phyloP scores from a whole-genome alignment of 2,113 vertebrate genomes.

The Actinemys pallida region DNA sequence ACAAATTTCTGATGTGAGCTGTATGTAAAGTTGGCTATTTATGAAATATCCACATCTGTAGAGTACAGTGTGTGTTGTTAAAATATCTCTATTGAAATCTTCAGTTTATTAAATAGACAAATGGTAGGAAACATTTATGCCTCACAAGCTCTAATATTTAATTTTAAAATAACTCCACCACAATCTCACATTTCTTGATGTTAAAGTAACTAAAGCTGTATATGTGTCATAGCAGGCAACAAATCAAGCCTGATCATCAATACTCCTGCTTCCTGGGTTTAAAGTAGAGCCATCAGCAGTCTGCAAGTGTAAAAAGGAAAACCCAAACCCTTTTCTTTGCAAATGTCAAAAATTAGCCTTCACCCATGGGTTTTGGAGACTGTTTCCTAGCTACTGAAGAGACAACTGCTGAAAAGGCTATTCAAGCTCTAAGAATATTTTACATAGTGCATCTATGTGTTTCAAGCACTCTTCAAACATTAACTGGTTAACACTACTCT shows the following conservation, averaged over 20 bases:
- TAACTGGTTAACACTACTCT: background rate
- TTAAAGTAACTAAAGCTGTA: constrained; percentile 21
- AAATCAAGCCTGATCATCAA: background rate
- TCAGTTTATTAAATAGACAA: constrained; percentile 59
- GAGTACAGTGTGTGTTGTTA: constrained; percentile 56
- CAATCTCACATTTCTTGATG: constrained; percentile 34
- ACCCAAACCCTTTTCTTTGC: background rate
- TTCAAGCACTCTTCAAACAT: background rate
- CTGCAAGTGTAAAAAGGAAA: background rate
- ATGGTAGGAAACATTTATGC: constrained; percentile 36
- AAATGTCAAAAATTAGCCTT: background rate
- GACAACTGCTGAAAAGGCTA: background rate
- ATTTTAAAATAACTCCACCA: constrained; percentile 31
- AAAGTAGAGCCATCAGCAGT: background rate
- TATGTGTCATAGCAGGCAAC: background rate
- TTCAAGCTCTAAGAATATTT: background rate
- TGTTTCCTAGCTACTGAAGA: background rate
- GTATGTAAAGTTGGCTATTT: constrained; percentile 57
- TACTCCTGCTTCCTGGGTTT: background rate
- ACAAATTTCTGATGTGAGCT: constrained; percentile 13
- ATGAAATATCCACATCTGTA: constrained; percentile 54
- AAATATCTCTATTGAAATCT: constrained; percentile 54
- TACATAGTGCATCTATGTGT: background rate
- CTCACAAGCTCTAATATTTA: constrained; percentile 31
- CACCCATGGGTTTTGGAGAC: background rate